These are phyloP conservation scores for Chrysoperla carnea DNA, from an alignment of 1,140 invertebrate species.

Conservation along the genomic window DNA sequence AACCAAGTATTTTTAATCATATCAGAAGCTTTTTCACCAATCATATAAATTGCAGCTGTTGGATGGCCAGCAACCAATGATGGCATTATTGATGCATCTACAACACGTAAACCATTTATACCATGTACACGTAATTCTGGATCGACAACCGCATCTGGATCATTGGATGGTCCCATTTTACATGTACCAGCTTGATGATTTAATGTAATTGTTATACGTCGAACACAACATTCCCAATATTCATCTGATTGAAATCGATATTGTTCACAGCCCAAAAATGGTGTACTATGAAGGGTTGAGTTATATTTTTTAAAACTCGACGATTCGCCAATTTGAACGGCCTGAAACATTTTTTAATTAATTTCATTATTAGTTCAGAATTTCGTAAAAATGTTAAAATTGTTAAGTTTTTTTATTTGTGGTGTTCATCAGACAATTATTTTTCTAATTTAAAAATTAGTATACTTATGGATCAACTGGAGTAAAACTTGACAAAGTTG, in stretches of 20 bases:
- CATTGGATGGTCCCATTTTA: constrained; percentile 27
- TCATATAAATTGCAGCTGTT: constrained; percentile 38
- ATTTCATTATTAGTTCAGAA: constrained; percentile 5
- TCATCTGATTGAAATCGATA: constrained; percentile 37
- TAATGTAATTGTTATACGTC: constrained; percentile 46
- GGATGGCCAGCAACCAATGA: constrained; percentile 24
- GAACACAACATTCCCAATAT: constrained; percentile 58
- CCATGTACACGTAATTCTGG: constrained; percentile 20
- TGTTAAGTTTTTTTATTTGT: background rate
- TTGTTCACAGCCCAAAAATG: constrained; percentile 47
- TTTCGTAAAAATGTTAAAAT: background rate
- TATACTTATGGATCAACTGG: too few species aligned
- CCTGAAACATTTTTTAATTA: constrained; percentile 25
- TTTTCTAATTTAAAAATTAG: too few species aligned
- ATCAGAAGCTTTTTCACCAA: constrained; percentile 49
- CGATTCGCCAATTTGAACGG: constrained; percentile 37
- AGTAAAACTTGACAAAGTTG: too few species aligned
- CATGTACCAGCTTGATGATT: constrained; percentile 53
- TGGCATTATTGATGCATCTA: constrained; percentile 19
- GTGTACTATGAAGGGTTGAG: constrained; percentile 36
- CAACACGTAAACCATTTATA: constrained; percentile 18
- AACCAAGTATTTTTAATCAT: constrained; percentile 30
- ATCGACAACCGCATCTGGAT: constrained; percentile 24
- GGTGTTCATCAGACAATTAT: too few species aligned
- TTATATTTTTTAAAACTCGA: constrained; percentile 38